phyloP scores from a whole-genome alignment of 2,113 vertebrate genomes.

The Xenopus laevis region DNA sequence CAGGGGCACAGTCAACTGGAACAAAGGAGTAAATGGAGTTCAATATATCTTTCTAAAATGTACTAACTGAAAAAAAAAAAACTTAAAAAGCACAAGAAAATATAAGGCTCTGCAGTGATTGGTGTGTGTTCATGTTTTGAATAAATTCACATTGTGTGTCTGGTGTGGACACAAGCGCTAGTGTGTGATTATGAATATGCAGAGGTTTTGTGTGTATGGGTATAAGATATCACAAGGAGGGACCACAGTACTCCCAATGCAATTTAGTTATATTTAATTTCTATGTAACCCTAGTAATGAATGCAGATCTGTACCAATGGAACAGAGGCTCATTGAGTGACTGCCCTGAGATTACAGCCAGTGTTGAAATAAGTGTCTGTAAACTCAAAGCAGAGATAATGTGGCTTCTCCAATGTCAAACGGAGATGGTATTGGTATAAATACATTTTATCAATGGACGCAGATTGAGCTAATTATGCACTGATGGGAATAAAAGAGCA shows the following conservation, averaged over 20 bases:
- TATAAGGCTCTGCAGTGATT: constrained; percentile 38
- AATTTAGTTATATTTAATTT: constrained; percentile 39
- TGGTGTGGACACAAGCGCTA: constrained; percentile 40
- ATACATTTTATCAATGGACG: constrained; percentile 40
- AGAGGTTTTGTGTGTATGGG: constrained; percentile 38
- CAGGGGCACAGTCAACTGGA: constrained; percentile 21
- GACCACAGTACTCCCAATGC: constrained; percentile 31
- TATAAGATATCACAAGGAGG: constrained; percentile 31
- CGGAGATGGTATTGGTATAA: constrained; percentile 26
- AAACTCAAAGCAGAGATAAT: constrained; percentile 30
- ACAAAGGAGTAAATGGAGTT: constrained; percentile 26
- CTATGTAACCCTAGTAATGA: constrained; percentile 37
- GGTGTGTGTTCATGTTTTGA: constrained; percentile 43
- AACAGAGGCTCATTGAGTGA: constrained; percentile 37
- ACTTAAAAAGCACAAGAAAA: constrained; percentile 44
- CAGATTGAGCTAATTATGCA: constrained; percentile 39
- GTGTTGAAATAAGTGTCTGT: constrained; percentile 22
- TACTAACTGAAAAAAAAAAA: constrained; percentile 37
- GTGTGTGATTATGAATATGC: constrained; percentile 30
- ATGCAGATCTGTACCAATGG: constrained; percentile 31
- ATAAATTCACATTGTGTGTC: constrained; percentile 34
- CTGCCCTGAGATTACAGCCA: constrained; percentile 36
- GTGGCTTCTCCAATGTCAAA: constrained; percentile 38
- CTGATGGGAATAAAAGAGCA: constrained; percentile 23
- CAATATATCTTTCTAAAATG: constrained; percentile 28